Evolutionary conservation across 2,113 vertebrate genomes (phyloP).

Genomic region (Oreotragus oreotragus): DNA sequence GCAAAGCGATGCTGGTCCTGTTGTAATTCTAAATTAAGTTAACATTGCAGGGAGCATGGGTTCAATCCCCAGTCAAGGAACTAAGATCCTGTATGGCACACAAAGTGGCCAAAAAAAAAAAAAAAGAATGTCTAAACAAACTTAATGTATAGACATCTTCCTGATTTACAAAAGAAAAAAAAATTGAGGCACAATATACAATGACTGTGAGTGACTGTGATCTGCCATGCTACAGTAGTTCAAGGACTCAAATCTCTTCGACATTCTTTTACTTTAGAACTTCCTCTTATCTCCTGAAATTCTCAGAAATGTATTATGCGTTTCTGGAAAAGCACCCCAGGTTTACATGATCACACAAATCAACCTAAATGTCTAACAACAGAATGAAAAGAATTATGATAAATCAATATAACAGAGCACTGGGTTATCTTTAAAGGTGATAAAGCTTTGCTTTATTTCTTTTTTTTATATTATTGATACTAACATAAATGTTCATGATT

Average conservation of each 20-base stretch:
- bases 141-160: not conserved
- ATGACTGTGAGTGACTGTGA: not conserved
- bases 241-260: not conserved
- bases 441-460: not conserved
- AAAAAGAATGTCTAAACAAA: not conserved
- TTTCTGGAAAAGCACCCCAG: constrained; percentile 14
- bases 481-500: constrained; percentile 1
- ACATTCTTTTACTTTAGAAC: not conserved
- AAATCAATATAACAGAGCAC: not conserved
- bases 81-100: not conserved
- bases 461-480: not conserved
- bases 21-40: not conserved
- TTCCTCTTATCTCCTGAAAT: not conserved
- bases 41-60: not conserved
- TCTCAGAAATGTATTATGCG: not conserved
- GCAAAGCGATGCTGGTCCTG: not conserved
- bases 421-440: not conserved
- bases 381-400: not conserved
- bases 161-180: not conserved
- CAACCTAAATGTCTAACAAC: not conserved
- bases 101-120: not conserved
- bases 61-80: not conserved
- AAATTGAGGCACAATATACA: not conserved
- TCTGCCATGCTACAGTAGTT: not conserved
- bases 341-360: not conserved